Evolutionary conservation across 2,888 invertebrate species (phyloP), one percentile per base, ranked within the genome.

Genomic region (Mayetiola destructor): DNA sequence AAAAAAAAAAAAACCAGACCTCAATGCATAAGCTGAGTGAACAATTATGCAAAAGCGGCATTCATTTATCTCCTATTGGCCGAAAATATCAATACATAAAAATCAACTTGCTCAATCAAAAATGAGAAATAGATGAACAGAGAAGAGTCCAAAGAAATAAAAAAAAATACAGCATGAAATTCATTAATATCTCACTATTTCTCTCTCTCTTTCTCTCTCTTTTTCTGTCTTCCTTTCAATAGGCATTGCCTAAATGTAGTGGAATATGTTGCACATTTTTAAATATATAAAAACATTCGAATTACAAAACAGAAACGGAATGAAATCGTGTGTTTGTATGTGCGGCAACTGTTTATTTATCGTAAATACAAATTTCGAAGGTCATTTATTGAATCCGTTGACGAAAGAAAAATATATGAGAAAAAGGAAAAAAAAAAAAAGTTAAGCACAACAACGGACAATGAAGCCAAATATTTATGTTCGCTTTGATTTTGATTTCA

Each of bases 351-450:
- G n/a, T n/a, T 23, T 42, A 42, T 42, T 23, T 42, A 42, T 23
- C 21, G 42, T 48, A 48, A 48, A 48, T 48, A 48, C 23, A 27
- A 48, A 27, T 27, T 48, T 9, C 48, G 48, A 48, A 48, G 48
- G 48, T 48, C 48, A 48, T 48, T 27, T 27, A 27, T 27, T n/a
- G 27, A 48, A 42, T 42, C 23, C 42, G 39, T 39, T 14, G 40
- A 21, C 20, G 39, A 39, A 39, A 20, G 21, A 10, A 21, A 40
- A 21, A 40, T 9, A 40, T 12, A 40, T 12, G 21, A 21, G 5
- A 21, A 27, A n/a, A 2, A 48, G 21, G 23, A 21, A 23, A 12
- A 10, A 3, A 48, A 48, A 48, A 27, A 48, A 27, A 48, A 48
- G 29, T 9, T 16, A n/a, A n/a, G 9, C 4, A 42, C n/a, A 14